Evolutionary conservation across 2,888 invertebrate genomes (phyloP), one percentile per base, ranked within the genome.

Genomic region (Amorpha juglandis): DNA sequence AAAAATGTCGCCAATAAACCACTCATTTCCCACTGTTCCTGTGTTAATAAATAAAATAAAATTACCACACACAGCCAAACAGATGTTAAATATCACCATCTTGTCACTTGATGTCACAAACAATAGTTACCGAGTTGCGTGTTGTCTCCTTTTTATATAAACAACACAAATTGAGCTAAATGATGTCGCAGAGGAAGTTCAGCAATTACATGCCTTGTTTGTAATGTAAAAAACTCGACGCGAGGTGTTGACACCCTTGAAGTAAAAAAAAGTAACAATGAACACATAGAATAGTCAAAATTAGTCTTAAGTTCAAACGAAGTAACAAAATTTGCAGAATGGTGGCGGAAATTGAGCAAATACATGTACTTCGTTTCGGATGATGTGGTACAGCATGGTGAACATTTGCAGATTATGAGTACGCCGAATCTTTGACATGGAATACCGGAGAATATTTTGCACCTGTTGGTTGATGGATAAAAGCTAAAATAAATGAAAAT

Each of bases 81-180:
- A 83, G 68, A 82, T 65, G 68, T 70, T 74, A 66, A 86, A 65
- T 35, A 82, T 75, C 70, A 76, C 77, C 89, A 89, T 90, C 71
- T 76, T 85, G 74, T 75, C 71, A 76, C 74, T 74, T 78, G 76
- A 76, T 77, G 75, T 77, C 76, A 80, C 77, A 67, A 71, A 78
- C 81, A 84, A 83, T 82, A 86, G 81, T 75, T 71, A 65, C 63
- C 71, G 65, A 35, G 66, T 84, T 71, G 88, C 89, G 84, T 87
- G 90, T 74, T 76, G 67, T 68, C 74, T 63, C 63, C 76, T 78
- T 83, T 90, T 90, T 93, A 92, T 93, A 93, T 84, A 85, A 90
- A 90, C 87, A 78, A 86, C 83, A 79, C 83, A 87, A 91, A 92
- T 92, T 91, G 78, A 86, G 78, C 74, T 84, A 89, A 91, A 86